These are phyloP conservation scores for Dasysyrphus albostriatus DNA, from an alignment of 2,888 invertebrate genomes.

Conservation along the genomic window DNA sequence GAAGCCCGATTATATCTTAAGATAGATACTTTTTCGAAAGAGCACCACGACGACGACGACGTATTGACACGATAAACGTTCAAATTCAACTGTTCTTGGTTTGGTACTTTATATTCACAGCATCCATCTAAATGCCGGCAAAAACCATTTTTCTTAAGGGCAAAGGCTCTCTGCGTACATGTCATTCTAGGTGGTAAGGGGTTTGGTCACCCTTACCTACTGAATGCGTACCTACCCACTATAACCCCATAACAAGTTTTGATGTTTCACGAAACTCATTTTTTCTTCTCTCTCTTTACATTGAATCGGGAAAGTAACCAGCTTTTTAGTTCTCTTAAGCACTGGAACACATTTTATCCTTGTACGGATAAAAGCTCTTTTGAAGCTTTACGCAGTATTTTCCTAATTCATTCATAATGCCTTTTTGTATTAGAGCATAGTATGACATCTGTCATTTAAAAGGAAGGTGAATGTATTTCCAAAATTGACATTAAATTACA, in stretches of 20 bases:
- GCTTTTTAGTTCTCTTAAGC: neutral
- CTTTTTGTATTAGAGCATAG: neutral
- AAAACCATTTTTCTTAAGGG: slow-evolving; percentile 31
- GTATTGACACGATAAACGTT: slow-evolving; percentile 56
- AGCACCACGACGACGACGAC: slow-evolving; percentile 23
- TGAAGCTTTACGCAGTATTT: neutral
- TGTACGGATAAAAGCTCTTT: slow-evolving; percentile 13
- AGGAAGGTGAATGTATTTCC: neutral
- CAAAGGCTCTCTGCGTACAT: slow-evolving; percentile 29
- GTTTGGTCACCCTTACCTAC: neutral
- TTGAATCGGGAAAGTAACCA: neutral
- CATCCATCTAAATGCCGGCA: slow-evolving; percentile 65
- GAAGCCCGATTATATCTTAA: neutral
- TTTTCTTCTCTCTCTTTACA: neutral
- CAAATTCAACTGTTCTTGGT: slow-evolving; percentile 62
- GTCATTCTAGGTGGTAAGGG: neutral
- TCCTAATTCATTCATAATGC: neutral
- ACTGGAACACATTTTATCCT: slow-evolving; percentile 1
- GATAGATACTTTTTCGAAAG: neutral
- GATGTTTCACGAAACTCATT: neutral
- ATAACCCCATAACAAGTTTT: neutral
- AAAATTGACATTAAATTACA: too few species aligned
- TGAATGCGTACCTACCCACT: neutral
- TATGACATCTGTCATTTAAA: neutral
- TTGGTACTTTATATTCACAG: slow-evolving; percentile 37